These are phyloP conservation scores for Danionella cerebrum DNA, from an alignment of 2,113 vertebrate genomes.

Conservation along the genomic window DNA sequence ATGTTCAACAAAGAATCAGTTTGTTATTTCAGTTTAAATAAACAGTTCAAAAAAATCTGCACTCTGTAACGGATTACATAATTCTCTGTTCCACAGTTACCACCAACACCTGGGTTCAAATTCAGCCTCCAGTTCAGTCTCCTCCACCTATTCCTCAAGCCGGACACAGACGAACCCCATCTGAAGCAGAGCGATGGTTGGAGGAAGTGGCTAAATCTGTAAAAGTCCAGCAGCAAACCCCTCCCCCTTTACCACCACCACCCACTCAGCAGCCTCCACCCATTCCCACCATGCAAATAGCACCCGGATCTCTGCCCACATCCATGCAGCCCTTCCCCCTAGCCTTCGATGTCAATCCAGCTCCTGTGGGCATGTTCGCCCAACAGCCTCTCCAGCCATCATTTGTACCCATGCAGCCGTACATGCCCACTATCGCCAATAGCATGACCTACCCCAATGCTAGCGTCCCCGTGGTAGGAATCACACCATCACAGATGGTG, in stretches of 20 bases:
- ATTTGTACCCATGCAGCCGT: constrained; percentile 71
- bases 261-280: constrained; percentile 47
- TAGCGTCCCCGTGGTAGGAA: constrained; percentile 81
- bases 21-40: too few relatives aligned
- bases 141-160: constrained; percentile 60
- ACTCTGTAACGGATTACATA: background rate
- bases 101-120: constrained; percentile 56
- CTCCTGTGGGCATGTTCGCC: constrained; percentile 66
- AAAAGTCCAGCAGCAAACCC: constrained; percentile 70
- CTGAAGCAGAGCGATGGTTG: constrained; percentile 85
- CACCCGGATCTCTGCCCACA: constrained; percentile 61
- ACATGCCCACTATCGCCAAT: constrained; percentile 70
- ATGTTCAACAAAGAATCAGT: too few relatives aligned
- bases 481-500: constrained; percentile 91
- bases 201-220: constrained; percentile 82
- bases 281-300: constrained; percentile 41
- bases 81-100: constrained; percentile 35
- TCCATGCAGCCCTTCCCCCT: constrained; percentile 73
- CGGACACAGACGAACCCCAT: constrained; percentile 80
- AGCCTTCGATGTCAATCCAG: constrained; percentile 60
- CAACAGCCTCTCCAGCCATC: constrained; percentile 70
- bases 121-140: constrained; percentile 50
- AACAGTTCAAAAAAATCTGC: too few relatives aligned
- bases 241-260: constrained; percentile 47
- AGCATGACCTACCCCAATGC: constrained; percentile 71